These are phyloP conservation scores for Psylliodes chrysocephalus DNA, from an alignment of 2,888 invertebrate genomes.

Conservation along the genomic window DNA sequence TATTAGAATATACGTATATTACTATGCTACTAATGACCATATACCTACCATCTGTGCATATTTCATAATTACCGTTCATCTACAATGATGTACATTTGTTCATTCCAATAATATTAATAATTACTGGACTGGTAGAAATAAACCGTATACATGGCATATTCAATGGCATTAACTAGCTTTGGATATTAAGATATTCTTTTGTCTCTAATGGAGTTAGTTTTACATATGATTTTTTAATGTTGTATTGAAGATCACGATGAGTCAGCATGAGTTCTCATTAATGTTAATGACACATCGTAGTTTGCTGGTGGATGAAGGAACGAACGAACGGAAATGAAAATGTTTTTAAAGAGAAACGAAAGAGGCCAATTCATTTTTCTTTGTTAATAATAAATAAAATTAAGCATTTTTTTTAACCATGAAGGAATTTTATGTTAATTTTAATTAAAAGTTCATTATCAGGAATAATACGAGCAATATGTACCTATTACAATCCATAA, in stretches of 20 bases:
- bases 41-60: constrained; percentile 41
- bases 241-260: neutral
- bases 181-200: constrained; percentile 26
- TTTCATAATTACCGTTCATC: constrained; percentile 48
- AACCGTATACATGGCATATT: constrained; percentile 50
- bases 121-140: constrained; percentile 40
- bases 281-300: neutral
- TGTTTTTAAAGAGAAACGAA: neutral
- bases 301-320: neutral
- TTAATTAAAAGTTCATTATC: too few relatives aligned
- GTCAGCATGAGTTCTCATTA: neutral
- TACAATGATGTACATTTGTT: constrained; percentile 43
- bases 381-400: too few relatives aligned
- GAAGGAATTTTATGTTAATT: too few relatives aligned
- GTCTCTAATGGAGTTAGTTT: constrained; percentile 25
- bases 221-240: constrained; percentile 25
- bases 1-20: constrained; percentile 37
- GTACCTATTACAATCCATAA: too few relatives aligned
- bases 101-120: constrained; percentile 51
- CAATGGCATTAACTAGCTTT: constrained; percentile 27
- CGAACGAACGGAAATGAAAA: neutral
- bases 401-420: too few relatives aligned
- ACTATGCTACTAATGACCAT: constrained; percentile 42
- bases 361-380: too few relatives aligned
- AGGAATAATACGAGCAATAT: too few relatives aligned